Evolutionary conservation across 64 coral and sea anemone genomes (phyloP).

Genomic region (Pocillopora damicornis): DNA sequence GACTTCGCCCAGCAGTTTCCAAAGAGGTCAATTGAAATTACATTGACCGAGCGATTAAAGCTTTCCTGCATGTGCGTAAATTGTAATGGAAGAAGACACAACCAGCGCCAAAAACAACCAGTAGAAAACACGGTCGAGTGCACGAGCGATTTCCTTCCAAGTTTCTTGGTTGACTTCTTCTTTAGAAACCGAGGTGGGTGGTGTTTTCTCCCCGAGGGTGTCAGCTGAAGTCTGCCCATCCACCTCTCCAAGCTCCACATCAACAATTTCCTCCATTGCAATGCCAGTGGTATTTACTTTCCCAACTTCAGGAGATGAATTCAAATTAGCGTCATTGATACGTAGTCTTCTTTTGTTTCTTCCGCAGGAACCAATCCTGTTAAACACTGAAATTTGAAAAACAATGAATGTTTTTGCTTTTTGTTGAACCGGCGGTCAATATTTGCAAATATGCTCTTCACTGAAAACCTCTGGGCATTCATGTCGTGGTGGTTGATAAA

Average conservation of each 20-base stretch:
- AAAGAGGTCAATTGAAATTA: too few species aligned
- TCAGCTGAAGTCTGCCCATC: background rate
- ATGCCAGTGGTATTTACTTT: background rate
- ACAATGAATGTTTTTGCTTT: too few species aligned
- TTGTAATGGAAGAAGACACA: background rate
- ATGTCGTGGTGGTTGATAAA: too few species aligned
- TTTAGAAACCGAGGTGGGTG: background rate
- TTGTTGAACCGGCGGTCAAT: too few species aligned
- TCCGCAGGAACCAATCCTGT: too few species aligned
- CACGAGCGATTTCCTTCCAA: conserved; percentile 25
- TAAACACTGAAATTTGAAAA: too few species aligned
- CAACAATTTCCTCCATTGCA: background rate
- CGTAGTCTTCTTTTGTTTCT: background rate
- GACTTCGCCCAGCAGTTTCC: too few species aligned
- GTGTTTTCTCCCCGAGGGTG: background rate
- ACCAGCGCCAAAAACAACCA: conserved; percentile 42
- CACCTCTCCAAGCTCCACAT: background rate
- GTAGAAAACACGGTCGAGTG: conserved; percentile 48
- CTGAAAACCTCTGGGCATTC: too few species aligned
- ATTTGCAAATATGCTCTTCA: too few species aligned
- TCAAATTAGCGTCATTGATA: background rate
- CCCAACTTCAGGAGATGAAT: background rate
- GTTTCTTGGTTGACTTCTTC: background rate
- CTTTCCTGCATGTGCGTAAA: conserved; percentile 16
- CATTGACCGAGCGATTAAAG: background rate